These are phyloP conservation scores for Pagrus major DNA, from an alignment of 2,113 vertebrate species.

Conservation along the genomic window DNA sequence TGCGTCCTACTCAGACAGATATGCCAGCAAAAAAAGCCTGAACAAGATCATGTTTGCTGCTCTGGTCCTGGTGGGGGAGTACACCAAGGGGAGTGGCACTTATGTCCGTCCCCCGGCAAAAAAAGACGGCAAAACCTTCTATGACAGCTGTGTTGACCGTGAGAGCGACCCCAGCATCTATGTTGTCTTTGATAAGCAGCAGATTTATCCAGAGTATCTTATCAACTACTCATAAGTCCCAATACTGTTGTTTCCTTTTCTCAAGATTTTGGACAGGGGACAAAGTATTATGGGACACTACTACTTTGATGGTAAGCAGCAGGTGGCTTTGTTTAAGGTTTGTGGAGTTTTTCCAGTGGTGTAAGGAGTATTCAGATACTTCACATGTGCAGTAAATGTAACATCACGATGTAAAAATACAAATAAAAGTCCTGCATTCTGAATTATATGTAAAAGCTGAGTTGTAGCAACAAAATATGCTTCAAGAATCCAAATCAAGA, in stretches of 20 bases:
- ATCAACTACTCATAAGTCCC: conserved; percentile 73
- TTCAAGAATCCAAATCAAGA: too few relatives aligned
- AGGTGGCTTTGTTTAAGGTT: not conserved
- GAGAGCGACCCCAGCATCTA: conserved; percentile 76
- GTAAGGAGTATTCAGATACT: not conserved
- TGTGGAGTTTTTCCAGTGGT: not conserved
- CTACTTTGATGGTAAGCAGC: not conserved
- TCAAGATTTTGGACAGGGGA: too few relatives aligned
- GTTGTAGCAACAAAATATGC: not conserved
- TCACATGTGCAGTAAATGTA: too few relatives aligned
- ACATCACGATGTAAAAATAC: not conserved
- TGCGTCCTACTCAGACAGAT: conserved; percentile 74
- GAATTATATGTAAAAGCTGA: not conserved
- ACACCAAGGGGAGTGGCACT: conserved; percentile 49
- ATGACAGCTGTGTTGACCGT: conserved; percentile 80
- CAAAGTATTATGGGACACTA: not conserved
- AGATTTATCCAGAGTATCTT: conserved; percentile 82
- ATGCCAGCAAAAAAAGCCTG: not conserved
- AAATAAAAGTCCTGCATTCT: not conserved
- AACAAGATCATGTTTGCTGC: conserved; percentile 79
- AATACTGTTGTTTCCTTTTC: not conserved
- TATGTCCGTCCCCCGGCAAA: conserved; percentile 64
- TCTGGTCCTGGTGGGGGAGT: conserved; percentile 75
- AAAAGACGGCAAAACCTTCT: conserved; percentile 55
- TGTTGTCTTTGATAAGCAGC: conserved; percentile 86